Conservation (phyloP, 2,113 vertebrate species). For the Potamarius usumacintae region DNA sequence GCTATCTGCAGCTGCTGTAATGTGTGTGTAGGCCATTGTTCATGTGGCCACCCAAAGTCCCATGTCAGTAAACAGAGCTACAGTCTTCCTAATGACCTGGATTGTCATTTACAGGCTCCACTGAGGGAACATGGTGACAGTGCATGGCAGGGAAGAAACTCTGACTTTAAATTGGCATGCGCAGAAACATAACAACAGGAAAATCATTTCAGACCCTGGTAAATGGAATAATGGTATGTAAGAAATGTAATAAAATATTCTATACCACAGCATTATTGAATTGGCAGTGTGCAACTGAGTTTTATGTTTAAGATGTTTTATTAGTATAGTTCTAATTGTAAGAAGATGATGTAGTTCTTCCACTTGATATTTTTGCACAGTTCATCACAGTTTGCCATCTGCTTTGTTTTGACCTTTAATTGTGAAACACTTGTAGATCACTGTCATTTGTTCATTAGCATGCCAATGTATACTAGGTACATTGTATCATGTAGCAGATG, state of each 20-base stretch:
- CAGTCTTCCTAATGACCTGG: conserved; percentile 36
- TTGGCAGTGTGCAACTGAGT: not conserved
- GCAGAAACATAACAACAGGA: not conserved
- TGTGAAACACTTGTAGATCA: not conserved
- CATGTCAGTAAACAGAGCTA: conserved; percentile 42
- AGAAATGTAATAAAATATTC: not conserved
- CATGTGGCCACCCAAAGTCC: conserved; percentile 26
- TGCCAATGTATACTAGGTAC: not conserved
- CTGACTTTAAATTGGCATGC: not conserved
- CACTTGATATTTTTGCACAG: not conserved
- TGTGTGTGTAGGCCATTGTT: conserved; percentile 20
- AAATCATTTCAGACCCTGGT: not conserved
- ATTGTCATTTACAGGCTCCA: conserved; percentile 40
- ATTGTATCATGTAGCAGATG: not conserved
- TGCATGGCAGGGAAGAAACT: not conserved
- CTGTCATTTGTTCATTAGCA: not conserved
- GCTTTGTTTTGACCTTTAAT: not conserved
- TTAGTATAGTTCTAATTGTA: not conserved
- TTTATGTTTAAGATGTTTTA: not conserved
- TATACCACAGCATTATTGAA: not conserved
- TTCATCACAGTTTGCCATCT: not conserved
- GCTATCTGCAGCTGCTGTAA: conserved; percentile 30
- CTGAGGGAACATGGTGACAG: conserved; percentile 26
- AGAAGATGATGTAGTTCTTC: not conserved
- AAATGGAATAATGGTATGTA: not conserved